Evolutionary conservation across 1,140 invertebrate species (phyloP).

Genomic region (Brachionus manjavacas): DNA sequence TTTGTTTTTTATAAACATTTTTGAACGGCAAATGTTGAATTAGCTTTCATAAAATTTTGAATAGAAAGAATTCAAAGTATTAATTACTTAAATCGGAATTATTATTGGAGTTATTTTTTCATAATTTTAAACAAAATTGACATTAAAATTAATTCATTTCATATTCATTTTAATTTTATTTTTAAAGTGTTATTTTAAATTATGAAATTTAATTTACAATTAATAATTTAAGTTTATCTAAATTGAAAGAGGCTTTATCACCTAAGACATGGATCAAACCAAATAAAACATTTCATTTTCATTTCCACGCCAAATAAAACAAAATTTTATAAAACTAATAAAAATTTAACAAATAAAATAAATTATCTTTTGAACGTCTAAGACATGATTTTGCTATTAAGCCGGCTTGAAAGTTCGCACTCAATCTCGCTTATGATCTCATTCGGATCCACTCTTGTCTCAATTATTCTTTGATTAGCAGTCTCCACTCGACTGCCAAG

Average conservation of each 20-base stretch:
- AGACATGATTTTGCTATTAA: conserved; percentile 1
- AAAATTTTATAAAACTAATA: not conserved
- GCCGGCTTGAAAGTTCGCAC: not conserved
- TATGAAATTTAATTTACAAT: not conserved
- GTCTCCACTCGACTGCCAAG: not conserved
- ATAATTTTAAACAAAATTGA: not conserved
- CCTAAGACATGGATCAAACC: not conserved
- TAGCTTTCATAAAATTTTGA: too few species aligned
- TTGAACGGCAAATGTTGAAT: too few species aligned
- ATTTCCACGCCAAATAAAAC: not conserved
- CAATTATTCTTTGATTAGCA: conserved; percentile 9
- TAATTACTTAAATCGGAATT: too few species aligned
- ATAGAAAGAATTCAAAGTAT: too few species aligned
- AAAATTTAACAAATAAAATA: not conserved
- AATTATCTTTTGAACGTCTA: not conserved
- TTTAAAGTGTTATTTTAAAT: not conserved
- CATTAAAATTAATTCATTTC: too few species aligned
- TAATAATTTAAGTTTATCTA: not conserved
- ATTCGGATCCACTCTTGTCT: conserved; percentile 9
- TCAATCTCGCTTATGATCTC: conserved; percentile 35
- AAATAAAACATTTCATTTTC: not conserved
- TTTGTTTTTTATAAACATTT: too few species aligned
- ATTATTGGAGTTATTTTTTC: too few species aligned
- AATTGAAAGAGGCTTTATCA: not conserved
- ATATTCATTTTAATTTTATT: too few species aligned